Percentiles rank a stretch among this genome's conserved stretches.
Evolutionary conservation across 2,797 vertebrate species (phyloP).

Genomic region (Lutra lutra): DNA sequence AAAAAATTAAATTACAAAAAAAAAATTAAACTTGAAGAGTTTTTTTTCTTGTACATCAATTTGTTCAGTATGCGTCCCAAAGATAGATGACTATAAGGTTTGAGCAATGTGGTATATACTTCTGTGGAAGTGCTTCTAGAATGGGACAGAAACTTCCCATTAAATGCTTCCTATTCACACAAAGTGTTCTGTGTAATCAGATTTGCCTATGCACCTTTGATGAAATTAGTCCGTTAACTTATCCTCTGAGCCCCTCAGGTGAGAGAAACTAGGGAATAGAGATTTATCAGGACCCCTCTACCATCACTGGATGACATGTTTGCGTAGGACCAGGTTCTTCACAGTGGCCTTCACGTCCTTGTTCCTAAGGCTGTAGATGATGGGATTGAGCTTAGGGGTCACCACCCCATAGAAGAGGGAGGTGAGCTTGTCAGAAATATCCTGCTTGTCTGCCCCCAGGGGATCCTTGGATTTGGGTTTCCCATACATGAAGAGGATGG

Average conservation of each 20-base stretch:
- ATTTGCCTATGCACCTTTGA: not conserved
- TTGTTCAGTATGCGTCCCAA: not conserved
- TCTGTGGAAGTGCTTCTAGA: not conserved
- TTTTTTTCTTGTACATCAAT: not conserved
- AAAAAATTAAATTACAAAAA: too few relatives aligned
- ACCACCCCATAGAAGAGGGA: conserved; percentile 67
- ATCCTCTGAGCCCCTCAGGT: not conserved
- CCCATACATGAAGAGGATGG: conserved; percentile 73
- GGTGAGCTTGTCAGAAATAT: conserved; percentile 49
- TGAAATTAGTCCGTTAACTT: not conserved
- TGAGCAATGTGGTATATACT: not conserved
- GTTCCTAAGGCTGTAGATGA: conserved; percentile 81
- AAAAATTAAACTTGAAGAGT: not conserved
- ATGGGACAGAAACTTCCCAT: not conserved
- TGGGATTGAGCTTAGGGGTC: conserved; percentile 75
- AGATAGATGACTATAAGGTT: not conserved
- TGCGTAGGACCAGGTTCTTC: conserved; percentile 30
- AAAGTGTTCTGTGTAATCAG: not conserved
- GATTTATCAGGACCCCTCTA: not conserved
- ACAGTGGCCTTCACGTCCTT: conserved; percentile 69
- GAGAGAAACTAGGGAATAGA: not conserved
- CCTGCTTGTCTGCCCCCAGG: not conserved
- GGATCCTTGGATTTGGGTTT: conserved; percentile 71
- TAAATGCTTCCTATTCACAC: too few relatives aligned
- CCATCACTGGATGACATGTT: not conserved